These are phyloP conservation scores for Spinibarbus caldwelli DNA, from an alignment of 2,797 vertebrate species.

Conservation along the genomic window DNA sequence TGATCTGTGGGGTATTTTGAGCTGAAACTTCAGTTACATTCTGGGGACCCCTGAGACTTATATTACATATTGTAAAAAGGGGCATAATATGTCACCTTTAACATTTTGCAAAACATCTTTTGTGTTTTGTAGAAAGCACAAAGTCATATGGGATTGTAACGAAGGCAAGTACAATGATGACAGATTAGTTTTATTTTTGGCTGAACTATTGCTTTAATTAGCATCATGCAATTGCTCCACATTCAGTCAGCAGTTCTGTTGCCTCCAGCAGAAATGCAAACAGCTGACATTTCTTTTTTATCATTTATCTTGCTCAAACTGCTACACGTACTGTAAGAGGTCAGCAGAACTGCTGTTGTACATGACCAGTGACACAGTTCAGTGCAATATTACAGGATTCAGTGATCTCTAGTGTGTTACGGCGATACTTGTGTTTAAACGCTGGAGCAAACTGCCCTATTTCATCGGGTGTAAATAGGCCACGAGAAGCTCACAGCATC, in stretches of 20 bases:
- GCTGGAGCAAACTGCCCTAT: conserved; percentile 7
- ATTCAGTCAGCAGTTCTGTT: conserved; percentile 38
- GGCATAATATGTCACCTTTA: too few species aligned
- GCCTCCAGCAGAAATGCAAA: conserved; percentile 36
- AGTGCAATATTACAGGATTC: not conserved
- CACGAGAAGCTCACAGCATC: not conserved
- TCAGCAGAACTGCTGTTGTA: conserved; percentile 1
- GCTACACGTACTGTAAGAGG: not conserved
- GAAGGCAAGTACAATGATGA: not conserved
- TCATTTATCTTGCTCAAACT: conserved; percentile 39
- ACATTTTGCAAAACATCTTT: not conserved
- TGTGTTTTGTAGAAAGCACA: not conserved
- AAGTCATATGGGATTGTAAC: not conserved
- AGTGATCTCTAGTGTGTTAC: conserved; percentile 3
- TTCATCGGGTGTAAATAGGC: conserved; percentile 17
- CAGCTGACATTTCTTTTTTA: conserved; percentile 24
- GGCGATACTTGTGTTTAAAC: not conserved
- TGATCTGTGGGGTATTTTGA: too few species aligned
- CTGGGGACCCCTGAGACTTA: too few species aligned
- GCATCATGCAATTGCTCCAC: conserved; percentile 6
- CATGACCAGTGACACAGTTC: conserved; percentile 1
- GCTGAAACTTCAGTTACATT: too few species aligned
- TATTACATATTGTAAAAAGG: too few species aligned
- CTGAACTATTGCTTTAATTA: not conserved
- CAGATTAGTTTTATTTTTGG: not conserved